phyloP scores from a whole-genome alignment of 2,797 vertebrate species.

The Sciaenops ocellatus region DNA sequence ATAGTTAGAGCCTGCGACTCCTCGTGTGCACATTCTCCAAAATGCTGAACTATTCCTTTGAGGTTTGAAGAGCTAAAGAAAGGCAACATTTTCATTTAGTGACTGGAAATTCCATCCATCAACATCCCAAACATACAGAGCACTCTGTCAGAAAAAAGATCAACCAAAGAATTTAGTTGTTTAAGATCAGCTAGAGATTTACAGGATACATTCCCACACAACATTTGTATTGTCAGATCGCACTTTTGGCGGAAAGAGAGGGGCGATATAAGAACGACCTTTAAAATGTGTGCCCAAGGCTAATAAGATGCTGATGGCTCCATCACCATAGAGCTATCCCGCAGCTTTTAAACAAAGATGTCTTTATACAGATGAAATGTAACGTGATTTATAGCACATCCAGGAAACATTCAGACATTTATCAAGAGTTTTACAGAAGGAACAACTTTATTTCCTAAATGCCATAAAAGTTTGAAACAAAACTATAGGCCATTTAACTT shows the following conservation, averaged over 20 bases:
- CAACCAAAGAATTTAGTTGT: too few species aligned
- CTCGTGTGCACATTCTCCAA: background rate
- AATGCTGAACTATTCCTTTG: background rate
- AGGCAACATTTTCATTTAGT: background rate
- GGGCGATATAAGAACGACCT: conserved; percentile 49
- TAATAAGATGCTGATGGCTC: conserved; percentile 58
- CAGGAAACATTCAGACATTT: conserved; percentile 25
- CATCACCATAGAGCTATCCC: conserved; percentile 3
- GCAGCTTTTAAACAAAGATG: conserved; percentile 60
- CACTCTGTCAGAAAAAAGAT: background rate
- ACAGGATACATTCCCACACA: conserved; percentile 12
- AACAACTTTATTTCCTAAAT: conserved; percentile 54
- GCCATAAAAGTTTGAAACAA: conserved; percentile 21
- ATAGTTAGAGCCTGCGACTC: too few species aligned
- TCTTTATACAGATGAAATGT: conserved; percentile 59
- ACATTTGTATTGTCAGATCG: conserved; percentile 13
- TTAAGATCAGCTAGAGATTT: too few species aligned
- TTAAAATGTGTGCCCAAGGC: conserved; percentile 40
- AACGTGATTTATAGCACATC: conserved; percentile 39
- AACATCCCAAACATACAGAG: background rate
- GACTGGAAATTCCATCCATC: background rate
- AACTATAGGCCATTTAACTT: conserved; percentile 10
- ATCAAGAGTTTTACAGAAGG: conserved; percentile 23
- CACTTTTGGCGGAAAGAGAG: background rate
- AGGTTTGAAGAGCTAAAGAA: background rate